Evolutionary conservation across 2,797 vertebrate genomes (phyloP).

Genomic region (Scyliorhinus canicula): DNA sequence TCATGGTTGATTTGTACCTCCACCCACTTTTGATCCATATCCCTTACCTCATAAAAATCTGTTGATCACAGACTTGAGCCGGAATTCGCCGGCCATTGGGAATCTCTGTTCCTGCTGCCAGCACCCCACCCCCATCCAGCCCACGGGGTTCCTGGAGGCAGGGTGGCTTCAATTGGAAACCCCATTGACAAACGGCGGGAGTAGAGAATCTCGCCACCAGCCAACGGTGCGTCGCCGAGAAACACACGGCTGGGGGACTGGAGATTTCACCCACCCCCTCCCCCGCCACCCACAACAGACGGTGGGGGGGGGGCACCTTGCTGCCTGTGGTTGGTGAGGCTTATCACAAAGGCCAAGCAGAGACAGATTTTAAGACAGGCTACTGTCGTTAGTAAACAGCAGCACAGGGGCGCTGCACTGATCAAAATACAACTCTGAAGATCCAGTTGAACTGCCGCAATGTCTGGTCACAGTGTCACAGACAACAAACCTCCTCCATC

Average conservation of each 20-base stretch:
- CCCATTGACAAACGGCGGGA: too few species aligned
- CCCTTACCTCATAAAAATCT: slow-evolving; percentile 5
- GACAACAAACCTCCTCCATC: background rate
- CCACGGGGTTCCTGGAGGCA: too few species aligned
- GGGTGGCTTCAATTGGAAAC: too few species aligned
- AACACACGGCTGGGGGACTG: too few species aligned
- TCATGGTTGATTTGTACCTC: background rate
- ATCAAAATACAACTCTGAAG: background rate
- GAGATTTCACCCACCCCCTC: too few species aligned
- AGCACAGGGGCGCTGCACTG: too few species aligned
- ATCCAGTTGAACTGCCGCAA: background rate
- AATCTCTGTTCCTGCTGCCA: too few species aligned
- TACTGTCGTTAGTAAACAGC: background rate
- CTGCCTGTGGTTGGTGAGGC: background rate
- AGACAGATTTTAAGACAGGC: background rate
- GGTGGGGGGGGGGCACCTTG: background rate
- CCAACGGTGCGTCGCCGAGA: too few species aligned
- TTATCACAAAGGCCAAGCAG: background rate
- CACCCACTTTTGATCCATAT: background rate
- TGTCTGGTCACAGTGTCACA: background rate
- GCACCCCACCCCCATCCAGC: too few species aligned
- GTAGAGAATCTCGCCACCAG: too few species aligned
- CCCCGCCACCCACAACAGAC: background rate
- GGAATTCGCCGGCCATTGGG: too few species aligned
- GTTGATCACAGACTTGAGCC: background rate